These are phyloP conservation scores for Iphiclides podalirius DNA, from an alignment of 2,888 invertebrate species.

Conservation along the genomic window DNA sequence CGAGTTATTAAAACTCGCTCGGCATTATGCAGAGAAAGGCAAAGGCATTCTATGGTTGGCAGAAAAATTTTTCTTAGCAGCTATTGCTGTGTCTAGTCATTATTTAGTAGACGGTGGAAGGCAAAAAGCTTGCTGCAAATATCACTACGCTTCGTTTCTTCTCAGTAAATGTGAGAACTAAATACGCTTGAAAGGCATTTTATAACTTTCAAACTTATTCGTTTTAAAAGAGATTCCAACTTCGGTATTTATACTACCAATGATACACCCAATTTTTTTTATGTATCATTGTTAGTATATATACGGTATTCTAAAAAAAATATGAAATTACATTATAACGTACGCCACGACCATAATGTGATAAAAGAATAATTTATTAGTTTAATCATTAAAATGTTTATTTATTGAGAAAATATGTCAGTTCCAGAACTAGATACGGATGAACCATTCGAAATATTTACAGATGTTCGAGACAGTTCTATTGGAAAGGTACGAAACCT, in stretches of 20 bases:
- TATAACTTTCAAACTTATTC: too few species aligned
- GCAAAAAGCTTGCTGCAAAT: slow-evolving; percentile 71
- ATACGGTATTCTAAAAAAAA: too few species aligned
- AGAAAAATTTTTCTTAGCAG: slow-evolving; percentile 72
- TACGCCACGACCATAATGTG: too few species aligned
- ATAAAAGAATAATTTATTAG: too few species aligned
- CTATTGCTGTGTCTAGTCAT: slow-evolving; percentile 64
- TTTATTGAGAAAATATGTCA: too few species aligned
- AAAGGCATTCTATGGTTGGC: slow-evolving; percentile 80
- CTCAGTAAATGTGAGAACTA: slow-evolving; percentile 70
- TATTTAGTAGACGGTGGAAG: slow-evolving; percentile 69
- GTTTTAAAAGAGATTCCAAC: too few species aligned
- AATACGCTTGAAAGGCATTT: too few species aligned
- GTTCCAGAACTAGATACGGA: slow-evolving; percentile 65
- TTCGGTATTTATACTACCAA: too few species aligned
- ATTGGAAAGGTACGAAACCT: slow-evolving; percentile 61
- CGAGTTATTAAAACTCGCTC: slow-evolving; percentile 59
- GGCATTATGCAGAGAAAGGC: slow-evolving; percentile 59
- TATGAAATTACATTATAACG: not conserved
- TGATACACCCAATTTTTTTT: too few species aligned
- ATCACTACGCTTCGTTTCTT: slow-evolving; percentile 74
- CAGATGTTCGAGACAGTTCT: slow-evolving; percentile 59
- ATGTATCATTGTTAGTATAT: too few species aligned
- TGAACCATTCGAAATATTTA: slow-evolving; percentile 57
- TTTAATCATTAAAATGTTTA: too few species aligned